phyloP scores from a whole-genome alignment of 2,113 vertebrate species.

The Barbus barbus region DNA sequence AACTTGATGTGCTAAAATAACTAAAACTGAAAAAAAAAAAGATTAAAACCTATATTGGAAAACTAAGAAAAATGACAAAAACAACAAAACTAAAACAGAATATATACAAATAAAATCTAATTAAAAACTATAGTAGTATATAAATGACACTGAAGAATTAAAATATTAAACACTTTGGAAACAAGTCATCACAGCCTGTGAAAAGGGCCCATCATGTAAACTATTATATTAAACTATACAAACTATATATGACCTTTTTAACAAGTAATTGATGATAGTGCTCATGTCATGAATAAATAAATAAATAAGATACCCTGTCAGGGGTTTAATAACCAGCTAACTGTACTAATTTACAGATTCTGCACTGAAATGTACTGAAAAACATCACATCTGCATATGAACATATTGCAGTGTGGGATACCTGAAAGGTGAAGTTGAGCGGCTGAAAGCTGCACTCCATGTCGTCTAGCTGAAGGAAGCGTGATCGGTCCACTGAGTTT shows the following conservation, averaged over 20 bases:
- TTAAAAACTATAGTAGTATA: no score
- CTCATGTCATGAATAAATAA: no score
- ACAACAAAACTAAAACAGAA: no score
- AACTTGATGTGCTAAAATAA: no score
- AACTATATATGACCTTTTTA: no score
- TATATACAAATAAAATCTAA: no score
- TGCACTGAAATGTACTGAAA: background rate
- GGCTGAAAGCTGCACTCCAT: constrained; percentile 91
- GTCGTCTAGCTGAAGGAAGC: constrained; percentile 85
- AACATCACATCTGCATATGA: background rate
- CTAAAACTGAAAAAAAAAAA: no score
- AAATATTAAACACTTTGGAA: background rate
- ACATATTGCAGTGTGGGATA: constrained; percentile 53
- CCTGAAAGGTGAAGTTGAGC: constrained; percentile 95
- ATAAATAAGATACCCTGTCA: background rate
- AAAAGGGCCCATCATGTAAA: background rate
- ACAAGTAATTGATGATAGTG: no score
- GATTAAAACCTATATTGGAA: background rate
- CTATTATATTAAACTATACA: no score
- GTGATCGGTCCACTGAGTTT: constrained; percentile 84
- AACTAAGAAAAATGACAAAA: background rate
- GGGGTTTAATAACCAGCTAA: background rate
- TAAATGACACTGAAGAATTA: no score
- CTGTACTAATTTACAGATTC: background rate
- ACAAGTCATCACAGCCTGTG: background rate